These are phyloP conservation scores for Megalonaias nervosa DNA, from an alignment of 1,140 invertebrate genomes.

Conservation along the genomic window DNA sequence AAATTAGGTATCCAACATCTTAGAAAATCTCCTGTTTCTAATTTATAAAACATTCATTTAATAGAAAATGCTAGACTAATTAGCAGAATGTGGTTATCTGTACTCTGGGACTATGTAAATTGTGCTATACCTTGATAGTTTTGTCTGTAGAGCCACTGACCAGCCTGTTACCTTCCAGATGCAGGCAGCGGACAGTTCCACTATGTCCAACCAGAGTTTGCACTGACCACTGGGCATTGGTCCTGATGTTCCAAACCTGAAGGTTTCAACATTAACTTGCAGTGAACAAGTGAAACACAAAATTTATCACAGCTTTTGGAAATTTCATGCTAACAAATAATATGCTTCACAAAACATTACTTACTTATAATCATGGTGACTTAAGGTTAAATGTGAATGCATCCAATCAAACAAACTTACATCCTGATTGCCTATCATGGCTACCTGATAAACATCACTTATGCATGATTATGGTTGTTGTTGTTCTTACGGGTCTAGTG, in stretches of 20 bases:
- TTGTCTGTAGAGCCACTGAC: conserved; percentile 74
- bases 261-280: no score
- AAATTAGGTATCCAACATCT: neutral
- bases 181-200: conserved; percentile 74
- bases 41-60: neutral
- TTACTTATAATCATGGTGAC: no score
- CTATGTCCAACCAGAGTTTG: conserved; percentile 76
- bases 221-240: conserved; percentile 75
- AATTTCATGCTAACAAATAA: no score
- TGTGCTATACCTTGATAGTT: conserved; percentile 72
- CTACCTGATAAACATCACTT: no score
- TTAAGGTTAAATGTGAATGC: no score
- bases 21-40: neutral
- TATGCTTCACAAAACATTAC: no score
- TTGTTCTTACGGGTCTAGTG: no score
- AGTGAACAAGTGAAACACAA: no score
- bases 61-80: neutral
- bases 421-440: no score
- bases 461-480: no score
- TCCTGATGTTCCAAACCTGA: conserved; percentile 72
- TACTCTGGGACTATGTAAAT: neutral
- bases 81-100: neutral
- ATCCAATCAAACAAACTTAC: no score
- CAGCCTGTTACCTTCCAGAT: conserved; percentile 73
- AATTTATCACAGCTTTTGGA: no score